Conservation (phyloP, 2,797 vertebrate species). For the Cephalopachus bancanus region DNA sequence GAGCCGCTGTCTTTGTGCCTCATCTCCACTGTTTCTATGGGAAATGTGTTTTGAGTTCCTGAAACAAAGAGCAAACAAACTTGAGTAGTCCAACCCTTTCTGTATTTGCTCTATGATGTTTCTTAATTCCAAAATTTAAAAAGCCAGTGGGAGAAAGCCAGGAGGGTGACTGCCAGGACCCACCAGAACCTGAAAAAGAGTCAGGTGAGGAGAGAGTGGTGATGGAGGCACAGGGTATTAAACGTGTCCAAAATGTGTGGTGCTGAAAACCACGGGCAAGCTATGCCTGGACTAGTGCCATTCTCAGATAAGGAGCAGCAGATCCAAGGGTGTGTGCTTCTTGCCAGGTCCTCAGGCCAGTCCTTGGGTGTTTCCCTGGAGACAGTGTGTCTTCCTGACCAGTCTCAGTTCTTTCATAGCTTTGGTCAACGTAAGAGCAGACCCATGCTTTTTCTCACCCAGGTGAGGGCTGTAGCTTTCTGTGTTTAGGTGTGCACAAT, state of each 20-base stretch:
- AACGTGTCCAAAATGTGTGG: neutral
- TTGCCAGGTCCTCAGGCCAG: neutral
- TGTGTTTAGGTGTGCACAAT: neutral
- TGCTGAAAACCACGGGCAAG: neutral
- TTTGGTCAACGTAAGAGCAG: neutral
- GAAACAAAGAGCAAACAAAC: conserved; percentile 12
- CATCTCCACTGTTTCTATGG: conserved; percentile 44
- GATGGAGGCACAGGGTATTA: neutral
- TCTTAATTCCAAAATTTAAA: conserved; percentile 53
- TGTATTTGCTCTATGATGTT: neutral
- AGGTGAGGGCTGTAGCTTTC: neutral
- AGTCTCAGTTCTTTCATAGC: conserved; percentile 1
- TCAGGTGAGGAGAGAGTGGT: neutral
- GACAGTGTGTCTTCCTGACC: neutral
- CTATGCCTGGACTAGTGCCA: neutral
- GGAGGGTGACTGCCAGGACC: neutral
- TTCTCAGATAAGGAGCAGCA: neutral
- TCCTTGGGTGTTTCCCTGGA: neutral
- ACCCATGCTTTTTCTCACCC: neutral
- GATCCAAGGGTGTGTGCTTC: neutral
- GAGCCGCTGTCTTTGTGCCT: neutral
- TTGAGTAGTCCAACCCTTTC: neutral
- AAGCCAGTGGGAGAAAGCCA: neutral
- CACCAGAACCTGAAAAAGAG: neutral
- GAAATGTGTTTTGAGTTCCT: conserved; percentile 61